Percentiles rank a stretch among this genome's conserved stretches.
Evolutionary conservation across 2,113 vertebrate species (phyloP).

Genomic region (Osmerus mordax): DNA sequence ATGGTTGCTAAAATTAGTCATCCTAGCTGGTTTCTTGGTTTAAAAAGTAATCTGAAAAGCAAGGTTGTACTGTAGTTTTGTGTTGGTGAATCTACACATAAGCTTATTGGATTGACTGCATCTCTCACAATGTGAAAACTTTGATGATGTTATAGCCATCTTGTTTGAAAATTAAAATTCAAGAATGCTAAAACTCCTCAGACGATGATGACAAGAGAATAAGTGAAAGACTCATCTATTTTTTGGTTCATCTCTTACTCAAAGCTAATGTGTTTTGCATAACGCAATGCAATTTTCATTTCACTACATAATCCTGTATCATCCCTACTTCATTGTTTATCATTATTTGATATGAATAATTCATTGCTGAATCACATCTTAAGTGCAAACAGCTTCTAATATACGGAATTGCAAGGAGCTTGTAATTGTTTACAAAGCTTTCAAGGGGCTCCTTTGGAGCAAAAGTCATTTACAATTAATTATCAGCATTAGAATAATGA

Average conservation of each 20-base stretch:
- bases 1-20: slow-evolving; percentile 16
- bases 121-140: no score
- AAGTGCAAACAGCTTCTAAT: slow-evolving; percentile 59
- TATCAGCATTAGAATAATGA: slow-evolving; percentile 52
- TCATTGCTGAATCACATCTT: slow-evolving; percentile 42
- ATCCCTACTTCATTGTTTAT: slow-evolving; percentile 45
- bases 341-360: slow-evolving; percentile 59
- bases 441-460: slow-evolving; percentile 25
- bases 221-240: neutral
- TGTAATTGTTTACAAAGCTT: slow-evolving; percentile 60
- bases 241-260: neutral
- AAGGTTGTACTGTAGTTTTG: slow-evolving; percentile 5
- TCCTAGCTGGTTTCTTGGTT: slow-evolving; percentile 2
- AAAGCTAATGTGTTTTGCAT: slow-evolving; percentile 24
- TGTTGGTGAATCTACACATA: no score
- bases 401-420: slow-evolving; percentile 52
- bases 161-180: neutral
- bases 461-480: slow-evolving; percentile 54
- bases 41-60: neutral
- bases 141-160: neutral
- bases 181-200: neutral
- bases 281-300: slow-evolving; percentile 28
- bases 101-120: no score
- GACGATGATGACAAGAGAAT: neutral
- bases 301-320: slow-evolving; percentile 28